Base-by-base conservation (phyloP, 2,797 vertebrate species). In the Halcyon badia region DNA sequence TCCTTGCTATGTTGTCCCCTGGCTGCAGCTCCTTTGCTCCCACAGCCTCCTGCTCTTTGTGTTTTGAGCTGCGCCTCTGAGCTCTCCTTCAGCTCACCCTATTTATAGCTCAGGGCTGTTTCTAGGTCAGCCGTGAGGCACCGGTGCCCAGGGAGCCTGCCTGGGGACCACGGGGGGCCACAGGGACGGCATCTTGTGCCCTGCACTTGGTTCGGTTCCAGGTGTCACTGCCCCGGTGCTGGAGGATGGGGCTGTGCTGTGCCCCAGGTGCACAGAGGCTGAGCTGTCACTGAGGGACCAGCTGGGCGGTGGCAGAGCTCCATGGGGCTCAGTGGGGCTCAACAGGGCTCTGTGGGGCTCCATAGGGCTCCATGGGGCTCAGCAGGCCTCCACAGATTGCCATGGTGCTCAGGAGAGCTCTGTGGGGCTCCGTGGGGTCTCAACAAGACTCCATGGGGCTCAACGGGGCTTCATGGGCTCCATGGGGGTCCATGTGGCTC, bases 101-200 rank as follows among this genome's bases (percentile, higher is more conserved):
- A 94, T 95, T 94, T 97, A 95, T 93, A 95, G 95, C 96, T 71
- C 48, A 2, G 75, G 76, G 94, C 92, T 83, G 69, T 95, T 97
- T 97, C 95, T 96, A 92, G 95, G 95, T 97, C 97, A 96, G 82
- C 62, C 57, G 1, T 26, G 70, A 91, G 76, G 41, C 10, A 8
- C 52, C 4, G 2, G 35, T 33, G 80, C 83, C 68, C 3, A 1
- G 60, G 41, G 87, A 92, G 24, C 39, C 69, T 16, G 24, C 66
- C 1, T 10, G 0, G 69, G 80, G 37, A 24, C 60, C 2, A 0
- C 0, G 4, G 9, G 62, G 37, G 21, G 61, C 77, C 46, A 41
- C 44, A 5, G 83, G 77, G 81, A 56, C 3, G 0, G 37, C 2
- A 13, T 2, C 14, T 12, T 62, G 13, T 1, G 1, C 39, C 56